These are phyloP conservation scores for Hippopotamyrus pictus DNA, from an alignment of 2,797 vertebrate genomes.

Conservation along the genomic window DNA sequence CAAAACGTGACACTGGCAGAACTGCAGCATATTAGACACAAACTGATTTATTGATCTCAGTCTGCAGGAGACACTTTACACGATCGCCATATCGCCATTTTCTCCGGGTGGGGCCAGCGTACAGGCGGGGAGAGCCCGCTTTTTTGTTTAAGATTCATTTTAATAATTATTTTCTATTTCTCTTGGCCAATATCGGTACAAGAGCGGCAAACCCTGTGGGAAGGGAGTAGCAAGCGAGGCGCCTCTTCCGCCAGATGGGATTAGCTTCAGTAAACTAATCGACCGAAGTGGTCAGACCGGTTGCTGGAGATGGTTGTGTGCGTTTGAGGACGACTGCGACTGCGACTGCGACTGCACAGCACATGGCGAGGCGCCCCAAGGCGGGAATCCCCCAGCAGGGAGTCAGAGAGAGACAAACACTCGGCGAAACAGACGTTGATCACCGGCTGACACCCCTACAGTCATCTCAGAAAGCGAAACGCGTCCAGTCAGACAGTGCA, in stretches of 20 bases:
- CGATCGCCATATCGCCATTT: neutral
- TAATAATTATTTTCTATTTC: neutral
- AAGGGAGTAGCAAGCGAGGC: neutral
- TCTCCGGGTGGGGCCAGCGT: neutral
- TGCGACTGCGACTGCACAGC: neutral
- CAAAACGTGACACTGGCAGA: neutral
- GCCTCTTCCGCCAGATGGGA: neutral
- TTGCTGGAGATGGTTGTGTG: neutral
- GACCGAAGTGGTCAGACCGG: neutral
- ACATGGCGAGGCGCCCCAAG: neutral
- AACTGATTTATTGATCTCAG: neutral
- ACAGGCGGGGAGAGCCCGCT: neutral
- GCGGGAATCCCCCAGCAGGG: neutral
- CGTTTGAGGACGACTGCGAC: neutral
- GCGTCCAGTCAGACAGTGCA: neutral
- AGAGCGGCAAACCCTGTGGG: neutral
- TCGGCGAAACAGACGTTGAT: neutral
- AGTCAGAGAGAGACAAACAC: neutral
- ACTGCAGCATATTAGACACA: neutral
- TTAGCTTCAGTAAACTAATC: neutral
- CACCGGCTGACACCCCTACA: neutral
- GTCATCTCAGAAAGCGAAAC: conserved; percentile 30
- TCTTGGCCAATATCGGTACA: neutral
- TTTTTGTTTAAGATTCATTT: neutral
- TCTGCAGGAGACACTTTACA: neutral